These are phyloP conservation scores for Callionymus lyra DNA, from an alignment of 2,113 vertebrate species.

Conservation along the genomic window DNA sequence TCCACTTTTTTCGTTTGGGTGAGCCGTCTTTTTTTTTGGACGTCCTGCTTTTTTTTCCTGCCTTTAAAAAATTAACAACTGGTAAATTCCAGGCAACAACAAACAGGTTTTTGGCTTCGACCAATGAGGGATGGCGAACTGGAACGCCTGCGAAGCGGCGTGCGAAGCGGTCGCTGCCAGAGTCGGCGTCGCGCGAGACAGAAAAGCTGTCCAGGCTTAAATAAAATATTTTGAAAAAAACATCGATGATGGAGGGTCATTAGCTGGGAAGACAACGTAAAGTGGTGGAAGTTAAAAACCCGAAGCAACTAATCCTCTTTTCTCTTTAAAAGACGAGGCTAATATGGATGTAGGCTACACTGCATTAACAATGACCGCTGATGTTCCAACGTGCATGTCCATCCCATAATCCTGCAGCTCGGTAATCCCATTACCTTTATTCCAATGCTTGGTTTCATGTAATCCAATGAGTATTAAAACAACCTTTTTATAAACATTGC, in stretches of 20 bases:
- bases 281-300: conserved; percentile 22
- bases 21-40: too few species aligned
- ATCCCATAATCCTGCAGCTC: conserved; percentile 44
- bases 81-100: conserved; percentile 10
- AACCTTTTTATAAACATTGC: conserved; percentile 12
- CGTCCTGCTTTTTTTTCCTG: conserved; percentile 10
- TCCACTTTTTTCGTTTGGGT: conserved; percentile 1
- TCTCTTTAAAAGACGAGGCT: conserved; percentile 27
- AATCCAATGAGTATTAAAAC: conserved; percentile 43
- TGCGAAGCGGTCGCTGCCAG: conserved; percentile 1
- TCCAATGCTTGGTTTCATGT: conserved; percentile 35
- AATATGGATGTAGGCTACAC: conserved; percentile 32
- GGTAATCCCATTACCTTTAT: conserved; percentile 53
- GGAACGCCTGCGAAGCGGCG: conserved; percentile 5
- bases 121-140: conserved; percentile 4
- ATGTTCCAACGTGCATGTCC: conserved; percentile 21
- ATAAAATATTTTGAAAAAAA: background rate
- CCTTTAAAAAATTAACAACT: conserved; percentile 15
- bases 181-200: conserved; percentile 3
- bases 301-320: conserved; percentile 53
- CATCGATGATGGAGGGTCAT: conserved; percentile 19
- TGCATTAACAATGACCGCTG: conserved; percentile 46
- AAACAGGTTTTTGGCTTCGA: conserved; percentile 14
- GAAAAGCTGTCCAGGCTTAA: background rate
- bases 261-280: conserved; percentile 23